Base-by-base conservation (phyloP, 2,888 invertebrate species). In the Zaprionus obscuricornis region DNA sequence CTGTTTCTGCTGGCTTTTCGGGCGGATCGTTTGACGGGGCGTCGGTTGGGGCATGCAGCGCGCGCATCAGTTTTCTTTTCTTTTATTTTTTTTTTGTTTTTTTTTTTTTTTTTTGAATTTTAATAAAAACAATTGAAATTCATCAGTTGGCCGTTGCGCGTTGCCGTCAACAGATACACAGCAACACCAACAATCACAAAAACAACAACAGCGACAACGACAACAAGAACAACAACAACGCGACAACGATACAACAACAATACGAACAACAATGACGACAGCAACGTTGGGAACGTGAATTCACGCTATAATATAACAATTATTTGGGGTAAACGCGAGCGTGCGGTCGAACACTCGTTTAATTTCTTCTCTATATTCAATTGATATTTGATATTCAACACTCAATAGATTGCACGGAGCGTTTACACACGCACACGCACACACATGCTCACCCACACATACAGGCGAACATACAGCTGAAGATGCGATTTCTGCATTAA, bases 71-170 rank as follows among this genome's bases (percentile, higher is more conserved):
- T 54, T 59, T 39, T 16, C 45, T 2, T 17, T 26, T 40, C 11
- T 10, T 31, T 13, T 13, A 13, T 31, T n/a, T 47, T 6, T 14
- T 39, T 10, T 18, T 22, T 36, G 17, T 14, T 20, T 26, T 20
- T 17, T 17, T 27, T 58, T 33, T 47, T 58, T 40, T 43, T 64
- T 37, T 14, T 5, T 8, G 7, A 14, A 7, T 43, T 65, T 83
- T 74, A 75, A 67, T 83, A 29, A 79, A 79, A 83, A 83, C 67
- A 67, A 79, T 83, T 79, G 67, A 65, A 72, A 56, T 54, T 75
- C 84, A 83, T 83, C 71, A 74, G 60, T 82, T 66, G 58, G 66
- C 74, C 56, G 65, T 65, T 60, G 68, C 63, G 71, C 73, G 67
- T 57, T 72, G 55, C 73, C 74, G 74, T 62, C 54, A 73, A 64